Percentiles rank a stretch among this genome's conserved stretches.
Conservation (phyloP, 2,888 invertebrate genomes). For the Miltochrista miniata region DNA sequence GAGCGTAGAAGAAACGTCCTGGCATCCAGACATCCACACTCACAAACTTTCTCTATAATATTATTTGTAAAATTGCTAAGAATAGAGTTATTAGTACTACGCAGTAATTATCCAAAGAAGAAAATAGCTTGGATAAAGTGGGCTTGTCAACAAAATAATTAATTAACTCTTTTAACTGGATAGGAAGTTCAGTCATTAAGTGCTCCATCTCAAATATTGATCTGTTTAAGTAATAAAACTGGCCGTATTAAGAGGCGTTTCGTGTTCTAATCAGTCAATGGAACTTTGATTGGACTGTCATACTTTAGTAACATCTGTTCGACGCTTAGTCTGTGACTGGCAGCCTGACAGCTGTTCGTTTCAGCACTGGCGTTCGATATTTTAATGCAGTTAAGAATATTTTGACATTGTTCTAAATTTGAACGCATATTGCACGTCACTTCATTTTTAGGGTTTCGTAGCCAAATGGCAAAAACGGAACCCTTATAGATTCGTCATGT, state of each 20-base stretch:
- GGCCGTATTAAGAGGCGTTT: conserved; percentile 7
- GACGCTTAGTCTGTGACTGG: conserved; percentile 16
- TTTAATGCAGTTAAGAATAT: neutral
- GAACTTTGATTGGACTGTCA: conserved; percentile 48
- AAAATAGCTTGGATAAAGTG: too few relatives aligned
- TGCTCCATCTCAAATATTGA: neutral
- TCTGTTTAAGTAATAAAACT: conserved; percentile 11
- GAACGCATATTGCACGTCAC: too few relatives aligned
- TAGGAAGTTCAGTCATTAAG: neutral
- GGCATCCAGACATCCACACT: too few relatives aligned
- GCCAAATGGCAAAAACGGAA: too few relatives aligned
- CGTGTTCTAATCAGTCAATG: conserved; percentile 28
- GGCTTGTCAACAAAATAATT: neutral
- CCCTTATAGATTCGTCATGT: too few relatives aligned
- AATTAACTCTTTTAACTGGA: neutral
- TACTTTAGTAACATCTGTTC: conserved; percentile 34
- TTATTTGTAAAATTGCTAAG: too few relatives aligned
- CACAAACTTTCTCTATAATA: too few relatives aligned
- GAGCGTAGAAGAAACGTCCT: too few relatives aligned
- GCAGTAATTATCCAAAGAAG: neutral
- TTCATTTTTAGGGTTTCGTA: too few relatives aligned
- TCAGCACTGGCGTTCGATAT: conserved; percentile 7
- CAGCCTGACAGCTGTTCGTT: conserved; percentile 29
- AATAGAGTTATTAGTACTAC: neutral
- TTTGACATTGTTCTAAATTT: neutral